Evolutionary conservation across 2,888 invertebrate genomes (phyloP).

Genomic region (Apotomis capreana): DNA sequence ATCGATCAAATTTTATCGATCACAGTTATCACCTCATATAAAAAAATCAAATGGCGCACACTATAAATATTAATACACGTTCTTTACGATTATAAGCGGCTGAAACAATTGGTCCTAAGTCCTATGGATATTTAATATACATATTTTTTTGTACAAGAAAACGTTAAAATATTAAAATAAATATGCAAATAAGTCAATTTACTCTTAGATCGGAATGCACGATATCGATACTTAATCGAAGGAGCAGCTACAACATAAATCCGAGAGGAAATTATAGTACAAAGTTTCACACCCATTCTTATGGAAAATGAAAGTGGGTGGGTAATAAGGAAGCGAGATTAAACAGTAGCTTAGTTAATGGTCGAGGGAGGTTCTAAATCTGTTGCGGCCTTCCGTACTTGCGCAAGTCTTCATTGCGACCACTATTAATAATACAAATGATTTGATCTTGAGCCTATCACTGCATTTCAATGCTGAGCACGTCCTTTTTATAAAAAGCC

Average conservation of each 20-base stretch:
- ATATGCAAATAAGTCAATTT: conserved; percentile 15
- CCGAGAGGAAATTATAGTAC: conserved; percentile 50
- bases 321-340: conserved; percentile 64
- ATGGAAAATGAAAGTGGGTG: conserved; percentile 61
- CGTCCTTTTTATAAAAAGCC: too few species aligned
- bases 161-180: background rate
- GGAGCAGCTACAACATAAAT: conserved; percentile 50
- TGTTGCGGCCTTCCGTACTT: conserved; percentile 45
- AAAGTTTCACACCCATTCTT: conserved; percentile 51
- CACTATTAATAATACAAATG: conserved; percentile 10
- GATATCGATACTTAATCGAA: conserved; percentile 49
- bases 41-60: too few species aligned
- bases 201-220: conserved; percentile 42
- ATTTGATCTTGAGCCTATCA: background rate
- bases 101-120: background rate
- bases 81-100: too few species aligned
- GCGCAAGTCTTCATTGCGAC: conserved; percentile 32
- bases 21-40: too few species aligned
- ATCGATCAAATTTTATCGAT: too few species aligned
- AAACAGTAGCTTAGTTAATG: conserved; percentile 58
- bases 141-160: background rate
- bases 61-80: too few species aligned
- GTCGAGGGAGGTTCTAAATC: conserved; percentile 53
- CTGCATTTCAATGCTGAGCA: background rate
- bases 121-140: background rate